A percentile compares a stretch with the other conserved stretches of the same genome.
These are phyloP conservation scores for Papilio dardanus DNA, from an alignment of 1,140 invertebrate genomes.

Conservation along the genomic window DNA sequence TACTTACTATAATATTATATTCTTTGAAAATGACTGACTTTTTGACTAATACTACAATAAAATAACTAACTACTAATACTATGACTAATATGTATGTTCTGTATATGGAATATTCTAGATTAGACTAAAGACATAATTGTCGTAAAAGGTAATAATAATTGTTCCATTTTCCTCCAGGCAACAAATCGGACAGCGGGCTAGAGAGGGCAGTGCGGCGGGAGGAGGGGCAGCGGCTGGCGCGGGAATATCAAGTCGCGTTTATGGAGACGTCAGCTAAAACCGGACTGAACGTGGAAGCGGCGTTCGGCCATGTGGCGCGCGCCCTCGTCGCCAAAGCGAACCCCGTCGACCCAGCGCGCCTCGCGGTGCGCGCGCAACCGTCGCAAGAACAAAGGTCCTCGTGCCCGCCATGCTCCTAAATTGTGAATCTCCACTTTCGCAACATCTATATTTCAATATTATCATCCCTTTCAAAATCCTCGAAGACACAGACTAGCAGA, in stretches of 20 bases:
- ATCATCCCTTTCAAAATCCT: too few species aligned
- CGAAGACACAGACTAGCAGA: too few species aligned
- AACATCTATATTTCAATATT: too few species aligned
- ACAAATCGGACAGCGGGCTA: conserved; percentile 90
- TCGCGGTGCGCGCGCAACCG: conserved; percentile 75
- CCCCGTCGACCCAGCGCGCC: conserved; percentile 67
- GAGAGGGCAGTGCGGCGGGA: conserved; percentile 90
- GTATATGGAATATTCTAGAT: not conserved
- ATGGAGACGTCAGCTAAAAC: conserved; percentile 95
- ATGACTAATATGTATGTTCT: not conserved
- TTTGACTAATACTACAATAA: not conserved
- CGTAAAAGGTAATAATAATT: not conserved
- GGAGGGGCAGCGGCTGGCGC: conserved; percentile 91
- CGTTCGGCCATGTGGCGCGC: conserved; percentile 91
- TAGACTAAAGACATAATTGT: not conserved
- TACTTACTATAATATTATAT: not conserved
- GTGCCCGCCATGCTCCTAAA: conserved; percentile 74
- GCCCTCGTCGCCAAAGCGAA: conserved; percentile 76
- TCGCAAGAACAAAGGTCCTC: conserved; percentile 70
- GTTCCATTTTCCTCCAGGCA: conserved; percentile 84
- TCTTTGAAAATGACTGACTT: not conserved
- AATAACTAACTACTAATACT: not conserved
- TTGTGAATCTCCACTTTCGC: too few species aligned
- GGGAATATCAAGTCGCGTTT: conserved; percentile 92
- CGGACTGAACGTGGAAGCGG: conserved; percentile 92